Base-by-base conservation (phyloP, 1,140 invertebrate species). In the Brachionus rubens region DNA sequence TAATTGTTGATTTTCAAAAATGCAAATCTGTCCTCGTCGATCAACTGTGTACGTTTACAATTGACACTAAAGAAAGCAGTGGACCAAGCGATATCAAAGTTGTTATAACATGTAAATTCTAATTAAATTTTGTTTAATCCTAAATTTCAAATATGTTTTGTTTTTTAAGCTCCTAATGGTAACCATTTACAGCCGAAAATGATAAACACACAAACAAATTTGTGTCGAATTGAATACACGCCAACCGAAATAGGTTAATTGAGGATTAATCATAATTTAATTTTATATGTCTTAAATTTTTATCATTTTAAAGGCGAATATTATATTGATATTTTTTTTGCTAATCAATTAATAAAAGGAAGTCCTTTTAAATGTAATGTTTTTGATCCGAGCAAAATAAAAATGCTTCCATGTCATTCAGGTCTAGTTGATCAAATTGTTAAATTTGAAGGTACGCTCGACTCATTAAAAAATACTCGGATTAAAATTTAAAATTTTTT, bases 401-500 rank as follows among this genome's bases (percentile, higher is more conserved):
- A 79, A 21, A 81, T 85, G 7, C 81, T 78, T 70, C 81, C 80
- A n/a, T 52, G 83, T 36, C 80, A 82, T 52, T 79, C 79, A 30
- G 85, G 82, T 28, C 77, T 81, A 79, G 80, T 82, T 83, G 89
- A 81, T 24, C 77, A 79, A 54, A 78, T 79, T 80, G 84, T 85
- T 78, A 80, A 65, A 78, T 59, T 75, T 21, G 43, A 47, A 28
- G 54, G 54, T 59, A 59, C 33, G 33, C n/a, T n/a, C n/a, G n/a
- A n/a, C n/a, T n/a, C n/a, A n/a, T n/a, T n/a, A n/a, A n/a, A n/a
- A 3, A 56, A 56, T 75, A 24, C 24, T 2, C 93, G 2, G 87
- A 92, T 0, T 92, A 96, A 83, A 89, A 90, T 62, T 88, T 96
- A 14, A 88, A 89, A 52, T 88, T 96, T 16, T 85, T 90, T 24